phyloP scores from a whole-genome alignment of 2,888 invertebrate genomes.

The Pandemis cinnamomeana region DNA sequence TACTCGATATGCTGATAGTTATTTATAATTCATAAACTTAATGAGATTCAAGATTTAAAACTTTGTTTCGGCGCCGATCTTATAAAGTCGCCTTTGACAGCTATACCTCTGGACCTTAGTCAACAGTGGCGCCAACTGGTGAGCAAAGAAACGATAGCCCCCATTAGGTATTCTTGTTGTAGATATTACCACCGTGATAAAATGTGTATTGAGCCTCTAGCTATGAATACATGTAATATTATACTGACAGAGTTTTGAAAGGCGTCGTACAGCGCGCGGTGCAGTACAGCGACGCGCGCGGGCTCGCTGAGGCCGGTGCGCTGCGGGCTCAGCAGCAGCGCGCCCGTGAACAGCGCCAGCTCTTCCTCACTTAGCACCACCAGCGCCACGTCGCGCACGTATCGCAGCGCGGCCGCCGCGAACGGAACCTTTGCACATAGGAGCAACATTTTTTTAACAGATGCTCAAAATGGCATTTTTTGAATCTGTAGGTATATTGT shows the following conservation, averaged over 20 bases:
- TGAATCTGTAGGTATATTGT: too few species aligned
- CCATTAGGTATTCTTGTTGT: not conserved
- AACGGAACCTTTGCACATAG: conserved; percentile 88
- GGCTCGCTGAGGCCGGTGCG: conserved; percentile 92
- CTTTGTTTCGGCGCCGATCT: too few species aligned
- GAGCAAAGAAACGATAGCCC: too few species aligned
- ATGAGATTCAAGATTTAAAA: too few species aligned
- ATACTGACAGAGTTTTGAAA: conserved; percentile 83
- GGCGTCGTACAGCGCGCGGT: conserved; percentile 92
- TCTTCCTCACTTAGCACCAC: conserved; percentile 95
- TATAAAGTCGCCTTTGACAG: too few species aligned
- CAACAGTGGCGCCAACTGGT: too few species aligned
- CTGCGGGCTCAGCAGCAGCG: conserved; percentile 92
- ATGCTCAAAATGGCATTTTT: too few species aligned
- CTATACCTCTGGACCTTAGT: too few species aligned
- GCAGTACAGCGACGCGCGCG: conserved; percentile 85
- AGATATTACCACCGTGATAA: not conserved
- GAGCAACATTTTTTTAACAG: too few species aligned
- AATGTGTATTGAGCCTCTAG: not conserved
- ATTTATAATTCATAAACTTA: too few species aligned
- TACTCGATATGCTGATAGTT: too few species aligned
- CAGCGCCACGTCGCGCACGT: conserved; percentile 89
- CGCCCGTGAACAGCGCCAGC: conserved; percentile 94
- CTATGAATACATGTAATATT: not conserved
- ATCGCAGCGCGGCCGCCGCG: conserved; percentile 91